Evolutionary conservation across 1,140 invertebrate genomes (phyloP).

Genomic region (Penaeus vannamei): DNA sequence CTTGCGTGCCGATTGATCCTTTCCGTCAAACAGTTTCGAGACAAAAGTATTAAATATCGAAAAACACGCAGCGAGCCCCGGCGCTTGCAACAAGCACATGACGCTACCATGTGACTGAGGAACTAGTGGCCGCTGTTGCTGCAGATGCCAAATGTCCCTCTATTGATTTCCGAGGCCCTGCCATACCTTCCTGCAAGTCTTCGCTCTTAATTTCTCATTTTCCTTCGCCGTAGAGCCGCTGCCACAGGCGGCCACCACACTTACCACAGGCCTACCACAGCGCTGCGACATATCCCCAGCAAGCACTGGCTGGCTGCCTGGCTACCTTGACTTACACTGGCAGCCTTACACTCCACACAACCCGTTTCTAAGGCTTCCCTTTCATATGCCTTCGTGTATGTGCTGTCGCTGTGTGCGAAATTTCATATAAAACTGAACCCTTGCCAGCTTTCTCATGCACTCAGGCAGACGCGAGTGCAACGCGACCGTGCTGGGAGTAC

Average conservation of each 20-base stretch:
- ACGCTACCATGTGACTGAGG: conserved; percentile 46
- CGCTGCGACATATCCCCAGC: conserved; percentile 25
- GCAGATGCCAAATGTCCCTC: conserved; percentile 62
- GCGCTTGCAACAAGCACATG: conserved; percentile 55
- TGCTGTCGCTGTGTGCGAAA: no score
- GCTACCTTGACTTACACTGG: conserved; percentile 25
- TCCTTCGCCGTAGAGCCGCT: conserved; percentile 14
- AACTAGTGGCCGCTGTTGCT: conserved; percentile 9
- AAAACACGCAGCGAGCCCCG: background rate
- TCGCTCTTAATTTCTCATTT: conserved; percentile 54
- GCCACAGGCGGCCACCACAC: background rate
- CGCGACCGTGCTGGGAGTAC: background rate
- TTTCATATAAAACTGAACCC: no score
- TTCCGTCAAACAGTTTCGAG: no score
- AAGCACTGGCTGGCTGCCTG: conserved; percentile 20
- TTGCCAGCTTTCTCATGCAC: no score
- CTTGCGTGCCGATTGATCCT: no score
- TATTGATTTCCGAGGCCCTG: conserved; percentile 62
- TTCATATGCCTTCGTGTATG: conserved; percentile 26
- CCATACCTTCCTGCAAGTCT: conserved; percentile 59
- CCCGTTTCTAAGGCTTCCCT: conserved; percentile 39
- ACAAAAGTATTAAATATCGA: no score
- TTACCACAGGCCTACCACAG: background rate
- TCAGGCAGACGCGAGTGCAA: no score
- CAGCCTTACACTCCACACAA: conserved; percentile 26